Base-by-base conservation (phyloP, 2,113 vertebrate genomes). In the Scomber scombrus region DNA sequence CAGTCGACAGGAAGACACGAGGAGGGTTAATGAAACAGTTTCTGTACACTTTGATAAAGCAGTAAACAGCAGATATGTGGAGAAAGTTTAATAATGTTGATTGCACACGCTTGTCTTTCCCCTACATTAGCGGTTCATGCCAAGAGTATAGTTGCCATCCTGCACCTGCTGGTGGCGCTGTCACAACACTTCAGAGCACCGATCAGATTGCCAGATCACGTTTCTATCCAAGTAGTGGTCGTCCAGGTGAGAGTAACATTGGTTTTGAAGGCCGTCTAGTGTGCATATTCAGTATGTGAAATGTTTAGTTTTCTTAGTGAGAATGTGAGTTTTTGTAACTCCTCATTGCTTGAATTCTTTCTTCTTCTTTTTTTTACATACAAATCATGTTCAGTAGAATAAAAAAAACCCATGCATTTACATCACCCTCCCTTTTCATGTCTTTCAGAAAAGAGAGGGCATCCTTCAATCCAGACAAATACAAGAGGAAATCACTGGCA, bases 401-500 rank as follows among this genome's bases (percentile, higher is more conserved):
- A 43, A 46, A 0, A 0, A 29, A 16, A 10, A n/a, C 0, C 26
- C 21, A 11, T 3, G 23, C 14, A 11, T 74, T 57, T 15, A 51
- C 11, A 40, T 3, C 45, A 12, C 73, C 49, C 5, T 72, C 0
- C 0, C 11, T 84, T 43, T 71, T 26, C 23, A 14, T 81, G 68
- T 84, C 71, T 87, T 93, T 73, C 94, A 99, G 98, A 99, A 99
- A 95, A 93, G 97, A 92, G 98, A 99, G 93, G 98, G 97, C 89
- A 97, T 98, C 93, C 96, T 99, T 62, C 98, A 99, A 91, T 98
- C 98, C 71, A 95, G 97, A 86, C 98, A 99, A 89, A 96, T 99
- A 88, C 97, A 98, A 87, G 98, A 99, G 94, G 97, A 99, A 95
- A 99, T 99, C 95, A 99, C 98, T 75, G 97, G 97, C 87, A 98